Base-by-base conservation (phyloP, 2,797 vertebrate genomes). In the Odontamblyopus rebecca region DNA sequence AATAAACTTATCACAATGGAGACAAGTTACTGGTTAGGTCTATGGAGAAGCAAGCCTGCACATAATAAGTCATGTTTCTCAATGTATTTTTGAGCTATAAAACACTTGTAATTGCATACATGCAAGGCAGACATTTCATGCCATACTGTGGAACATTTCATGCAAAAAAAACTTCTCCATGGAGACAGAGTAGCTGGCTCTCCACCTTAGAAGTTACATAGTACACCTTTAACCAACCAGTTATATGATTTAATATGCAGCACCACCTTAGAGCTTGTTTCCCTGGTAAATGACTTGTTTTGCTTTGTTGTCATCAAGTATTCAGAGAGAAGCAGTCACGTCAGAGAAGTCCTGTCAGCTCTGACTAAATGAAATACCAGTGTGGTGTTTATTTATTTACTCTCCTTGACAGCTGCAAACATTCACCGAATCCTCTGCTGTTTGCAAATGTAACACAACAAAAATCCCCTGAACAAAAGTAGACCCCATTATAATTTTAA, bases 401-500 rank as follows among this genome's bases (percentile, higher is more conserved):
- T 70, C 80, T 82, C 83, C 76, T 86, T 81, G 81, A 91, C 86
- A 88, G 81, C 87, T 85, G 70, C 78, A 67, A 67, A 51, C 48
- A 67, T 32, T 53, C 19, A 69, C 80, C 78, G 79, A 91, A 88
- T 77, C 79, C 83, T 90, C 84, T 76, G 60, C 74, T 59, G 26
- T 78, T 85, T 85, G 85, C 87, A 88, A 85, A 90, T 79, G 78
- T 77, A 89, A 85, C 74, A 75, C 64, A 68, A 84, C 69, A 72
- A 75, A 76, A 74, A 68, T 67, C 70, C 75, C 84, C 80, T 71
- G 85, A 91, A 90, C 86, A 90, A 91, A 85, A 84, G 72, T 73
- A 91, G 87, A 83, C 79, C 71, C 78, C 82, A 86, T 91, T 91
- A 90, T 93, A 89, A 86, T 93, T 93, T 93, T 93, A 92, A 93